Base-by-base conservation (phyloP, 2,113 vertebrate species). In the Sapajus apella region DNA sequence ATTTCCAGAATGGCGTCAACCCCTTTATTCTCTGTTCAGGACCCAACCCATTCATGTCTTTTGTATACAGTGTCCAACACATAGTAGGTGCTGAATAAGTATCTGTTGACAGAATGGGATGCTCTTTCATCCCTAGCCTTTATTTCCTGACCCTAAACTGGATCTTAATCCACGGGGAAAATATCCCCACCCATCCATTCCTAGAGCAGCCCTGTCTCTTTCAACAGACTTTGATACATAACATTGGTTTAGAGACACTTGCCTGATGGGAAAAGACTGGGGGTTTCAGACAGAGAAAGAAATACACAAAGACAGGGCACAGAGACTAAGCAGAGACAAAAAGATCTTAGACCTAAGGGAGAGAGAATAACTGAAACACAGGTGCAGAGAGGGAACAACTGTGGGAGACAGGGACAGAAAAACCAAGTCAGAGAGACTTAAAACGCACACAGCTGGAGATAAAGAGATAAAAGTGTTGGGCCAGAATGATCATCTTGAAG, bases 201-300 rank as follows among this genome's bases (percentile, higher is more conserved):
- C 37, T 66, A 9, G 40, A 10, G n/a, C 16, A 72, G n/a, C 30
- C 16, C 23, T 4, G 43, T 43, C 52, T 61, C 52, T 64, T 52
- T 66, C 86, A 56, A 73, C 17, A 68, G 40, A 45, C 81, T 94
- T 75, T 96, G 58, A 88, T n/a, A 18, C 1, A 18, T 14, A 32
- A 76, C 68, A 6, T 14, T 87, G 25, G 70, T 87, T 72, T 70
- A 32, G 21, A 97, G 89, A 92, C 76, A 68, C 14, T 79, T 58
- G 50, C 91, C 91, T 86, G 37, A 64, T 75, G 88, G 40, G 35
- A 13, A 91, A 37, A 35, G 27, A 82, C 17, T 23, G 91, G 68
- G 35, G 47, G 35, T 90, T 95, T 96, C 81, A 77, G 40, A 76
- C 20, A 86, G 10, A 95, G 55, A 91, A 68, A 56, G 82, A 64